Percentiles rank a stretch among this genome's conserved stretches.
phyloP scores from a whole-genome alignment of 1,140 invertebrate genomes.

The Ylistrum balloti region DNA sequence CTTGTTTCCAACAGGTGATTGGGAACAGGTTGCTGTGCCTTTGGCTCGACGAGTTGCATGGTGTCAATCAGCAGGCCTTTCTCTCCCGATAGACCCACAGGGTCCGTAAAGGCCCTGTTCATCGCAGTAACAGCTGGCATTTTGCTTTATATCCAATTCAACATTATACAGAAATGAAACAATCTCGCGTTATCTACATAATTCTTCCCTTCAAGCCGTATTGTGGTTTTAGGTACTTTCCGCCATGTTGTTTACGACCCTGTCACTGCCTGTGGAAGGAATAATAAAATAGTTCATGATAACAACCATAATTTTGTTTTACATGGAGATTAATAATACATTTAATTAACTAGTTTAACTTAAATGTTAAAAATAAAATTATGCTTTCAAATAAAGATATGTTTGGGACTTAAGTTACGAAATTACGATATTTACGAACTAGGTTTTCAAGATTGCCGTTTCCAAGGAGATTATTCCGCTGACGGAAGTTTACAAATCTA shows the following conservation, averaged over 20 bases:
- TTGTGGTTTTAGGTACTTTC: constrained; percentile 46
- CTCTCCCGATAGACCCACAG: constrained; percentile 56
- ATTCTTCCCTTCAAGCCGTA: constrained; percentile 7
- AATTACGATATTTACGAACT: neutral
- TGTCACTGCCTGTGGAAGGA: neutral
- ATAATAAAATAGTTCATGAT: constrained; percentile 48
- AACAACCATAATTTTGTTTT: neutral
- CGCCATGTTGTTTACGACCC: constrained; percentile 74
- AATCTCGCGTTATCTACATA: neutral
- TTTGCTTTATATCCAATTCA: constrained; percentile 43
- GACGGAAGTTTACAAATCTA: constrained; percentile 16
- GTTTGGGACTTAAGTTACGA: neutral
- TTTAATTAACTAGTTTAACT: too few species aligned
- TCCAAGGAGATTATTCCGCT: constrained; percentile 58
- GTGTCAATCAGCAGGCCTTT: constrained; percentile 76
- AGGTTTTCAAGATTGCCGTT: constrained; percentile 29
- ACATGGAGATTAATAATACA: neutral
- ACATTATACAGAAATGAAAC: neutral
- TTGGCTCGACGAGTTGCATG: constrained; percentile 79
- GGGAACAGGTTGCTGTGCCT: constrained; percentile 74
- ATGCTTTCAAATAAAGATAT: neutral
- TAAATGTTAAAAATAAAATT: too few species aligned
- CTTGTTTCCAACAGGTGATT: constrained; percentile 82
- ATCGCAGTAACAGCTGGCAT: constrained; percentile 75
- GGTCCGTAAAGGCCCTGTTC: constrained; percentile 64